Evolutionary conservation across 2,797 vertebrate genomes (phyloP).

Genomic region (Podarcis lilfordi): DNA sequence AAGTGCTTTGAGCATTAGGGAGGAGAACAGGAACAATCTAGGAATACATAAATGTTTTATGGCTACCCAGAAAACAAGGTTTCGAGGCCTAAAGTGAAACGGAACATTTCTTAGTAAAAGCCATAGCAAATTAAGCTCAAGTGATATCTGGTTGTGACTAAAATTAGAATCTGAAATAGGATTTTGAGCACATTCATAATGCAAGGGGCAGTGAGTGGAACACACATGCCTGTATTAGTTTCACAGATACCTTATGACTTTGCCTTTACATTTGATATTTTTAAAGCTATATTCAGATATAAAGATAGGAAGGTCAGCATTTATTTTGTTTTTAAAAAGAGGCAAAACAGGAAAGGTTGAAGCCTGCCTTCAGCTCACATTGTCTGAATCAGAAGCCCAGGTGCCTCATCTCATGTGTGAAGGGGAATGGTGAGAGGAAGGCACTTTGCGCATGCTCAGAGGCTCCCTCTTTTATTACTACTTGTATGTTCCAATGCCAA

Average conservation of each 20-base stretch:
- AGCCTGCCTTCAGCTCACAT: background rate
- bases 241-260: constrained; percentile 13
- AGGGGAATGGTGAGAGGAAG: background rate
- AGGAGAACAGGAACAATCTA: background rate
- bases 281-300: constrained; percentile 22
- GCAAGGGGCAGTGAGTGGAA: constrained; percentile 37
- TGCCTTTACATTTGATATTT: constrained; percentile 41
- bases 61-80: background rate
- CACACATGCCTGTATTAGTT: background rate
- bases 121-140: constrained; percentile 51
- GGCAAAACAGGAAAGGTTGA: background rate
- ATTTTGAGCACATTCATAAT: constrained; percentile 51
- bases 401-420: background rate
- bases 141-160: constrained; percentile 44
- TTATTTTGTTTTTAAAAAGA: background rate
- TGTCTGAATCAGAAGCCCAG: background rate
- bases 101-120: constrained; percentile 49
- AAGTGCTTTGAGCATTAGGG: background rate
- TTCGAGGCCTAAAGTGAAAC: constrained; percentile 8
- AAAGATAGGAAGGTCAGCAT: background rate
- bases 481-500: background rate
- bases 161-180: constrained; percentile 65
- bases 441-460: background rate
- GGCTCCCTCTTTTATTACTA: background rate
- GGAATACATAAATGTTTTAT: background rate